Evolutionary conservation across 2,888 invertebrate genomes (phyloP).

Genomic region (Erannis defoliaria): DNA sequence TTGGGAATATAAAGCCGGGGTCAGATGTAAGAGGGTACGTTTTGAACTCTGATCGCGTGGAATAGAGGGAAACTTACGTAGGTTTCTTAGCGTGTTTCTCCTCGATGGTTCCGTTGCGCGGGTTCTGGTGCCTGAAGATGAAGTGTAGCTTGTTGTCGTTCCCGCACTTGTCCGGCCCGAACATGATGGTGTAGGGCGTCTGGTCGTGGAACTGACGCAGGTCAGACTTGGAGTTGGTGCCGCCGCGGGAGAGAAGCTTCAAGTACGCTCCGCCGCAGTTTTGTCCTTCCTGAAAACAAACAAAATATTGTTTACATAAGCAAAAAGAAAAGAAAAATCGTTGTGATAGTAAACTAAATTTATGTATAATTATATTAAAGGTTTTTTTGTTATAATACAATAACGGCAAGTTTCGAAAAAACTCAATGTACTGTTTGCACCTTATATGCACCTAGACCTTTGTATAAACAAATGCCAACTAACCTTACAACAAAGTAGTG

Average conservation of each 20-base stretch:
- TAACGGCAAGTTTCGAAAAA: too few relatives aligned
- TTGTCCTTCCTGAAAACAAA: conserved; percentile 93
- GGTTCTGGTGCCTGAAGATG: conserved; percentile 98
- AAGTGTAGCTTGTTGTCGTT: conserved; percentile 96
- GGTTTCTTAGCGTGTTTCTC: conserved; percentile 99
- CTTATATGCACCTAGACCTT: too few relatives aligned
- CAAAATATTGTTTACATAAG: too few relatives aligned
- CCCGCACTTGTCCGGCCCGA: conserved; percentile 99
- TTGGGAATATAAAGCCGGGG: too few relatives aligned
- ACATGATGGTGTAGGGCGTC: conserved; percentile 99
- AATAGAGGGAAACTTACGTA: conserved; percentile 77
- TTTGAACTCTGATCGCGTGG: background rate
- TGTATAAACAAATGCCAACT: too few relatives aligned
- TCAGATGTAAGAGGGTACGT: too few relatives aligned
- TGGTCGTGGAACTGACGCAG: conserved; percentile 96
- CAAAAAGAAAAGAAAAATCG: too few relatives aligned
- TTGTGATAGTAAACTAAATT: too few relatives aligned
- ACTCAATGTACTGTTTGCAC: too few relatives aligned
- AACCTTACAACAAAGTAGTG: too few relatives aligned
- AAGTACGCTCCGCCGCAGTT: conserved; percentile 99
- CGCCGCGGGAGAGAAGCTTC: conserved; percentile 94
- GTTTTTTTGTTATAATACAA: too few relatives aligned
- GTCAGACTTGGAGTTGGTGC: conserved; percentile 87
- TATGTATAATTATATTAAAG: too few relatives aligned
- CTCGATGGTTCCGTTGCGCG: conserved; percentile 94